Evolutionary conservation across 2,113 vertebrate species (phyloP), one percentile per base, ranked within the genome.

Genomic region (Lamprotornis superbus): DNA sequence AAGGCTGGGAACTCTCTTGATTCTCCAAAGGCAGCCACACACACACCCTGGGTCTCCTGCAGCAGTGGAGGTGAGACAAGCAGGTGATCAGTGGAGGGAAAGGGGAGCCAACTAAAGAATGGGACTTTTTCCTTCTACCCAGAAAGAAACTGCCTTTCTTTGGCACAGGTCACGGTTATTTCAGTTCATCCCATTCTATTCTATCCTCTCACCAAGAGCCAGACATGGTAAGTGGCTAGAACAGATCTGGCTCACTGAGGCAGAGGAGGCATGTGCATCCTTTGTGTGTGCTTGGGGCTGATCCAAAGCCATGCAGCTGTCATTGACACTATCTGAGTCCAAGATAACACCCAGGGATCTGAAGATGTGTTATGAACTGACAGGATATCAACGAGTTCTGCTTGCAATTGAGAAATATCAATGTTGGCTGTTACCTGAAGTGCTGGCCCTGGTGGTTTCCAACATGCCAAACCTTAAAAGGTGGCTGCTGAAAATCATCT

Each of bases 31-130:
- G 98, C 98, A 88, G 98, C 98, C 50, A 99, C 99, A 1, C 98
- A 99, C 40, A 99, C 98, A 21, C 99, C 99, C 73, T 98, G 98
- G 5, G 99, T 99, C 94, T 99, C 99, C 99, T 99, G 74, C 42
- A 85, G 65, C 83, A 53, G 69, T 12, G 15, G 37, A 90, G n/a
- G 61, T 1, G 7, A 83, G 52, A 65, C 11, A 84, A 87, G 40
- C 27, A 78, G 76, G 65, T 75, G 30, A 80, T 53, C 28, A 56
- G 49, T 14, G 10, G 30, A 57, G 27, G 40, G 24, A 74, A 92
- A 75, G 24, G 25, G 35, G 10, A 73, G 14, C 12, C 47, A 75
- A 2, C 22, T 35, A 60, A 80, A 86, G 33, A 83, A 70, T 5
- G 11, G 1, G 11, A 30, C 8, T 37, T 86, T 12, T 90, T 73